Evolutionary conservation across 2,113 vertebrate species (phyloP).

Genomic region (Stegostoma tigrinum): DNA sequence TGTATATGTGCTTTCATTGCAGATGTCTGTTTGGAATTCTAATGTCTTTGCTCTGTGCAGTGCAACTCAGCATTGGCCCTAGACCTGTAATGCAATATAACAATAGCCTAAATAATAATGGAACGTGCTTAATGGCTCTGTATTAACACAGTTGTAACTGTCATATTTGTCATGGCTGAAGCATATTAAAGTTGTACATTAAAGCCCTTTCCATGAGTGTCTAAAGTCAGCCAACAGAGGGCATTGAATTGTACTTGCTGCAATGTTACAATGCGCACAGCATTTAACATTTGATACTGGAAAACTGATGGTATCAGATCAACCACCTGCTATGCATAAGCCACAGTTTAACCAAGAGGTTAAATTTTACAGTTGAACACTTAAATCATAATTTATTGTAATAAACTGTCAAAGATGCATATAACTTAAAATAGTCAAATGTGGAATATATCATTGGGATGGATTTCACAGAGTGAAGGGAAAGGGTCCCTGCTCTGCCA

Average conservation of each 20-base stretch:
- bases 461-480: neutral
- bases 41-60: neutral
- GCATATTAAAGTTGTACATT: conserved; percentile 33
- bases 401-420: neutral
- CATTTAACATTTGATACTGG: neutral
- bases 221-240: neutral
- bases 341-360: neutral
- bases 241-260: no score
- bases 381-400: neutral
- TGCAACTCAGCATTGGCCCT: conserved; percentile 2
- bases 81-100: neutral
- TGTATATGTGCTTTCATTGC: conserved; percentile 47
- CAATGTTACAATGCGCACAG: neutral
- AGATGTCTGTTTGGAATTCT: neutral
- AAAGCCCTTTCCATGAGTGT: neutral
- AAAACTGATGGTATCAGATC: neutral
- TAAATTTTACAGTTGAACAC: neutral
- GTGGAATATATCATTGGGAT: neutral
- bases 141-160: neutral
- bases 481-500: no score
- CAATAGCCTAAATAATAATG: neutral
- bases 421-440: neutral
- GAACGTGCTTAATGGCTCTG: neutral
- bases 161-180: conserved; percentile 41
- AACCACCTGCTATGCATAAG: neutral